Base-by-base conservation (phyloP, 1,140 invertebrate genomes). In the Helicoverpa zea region DNA sequence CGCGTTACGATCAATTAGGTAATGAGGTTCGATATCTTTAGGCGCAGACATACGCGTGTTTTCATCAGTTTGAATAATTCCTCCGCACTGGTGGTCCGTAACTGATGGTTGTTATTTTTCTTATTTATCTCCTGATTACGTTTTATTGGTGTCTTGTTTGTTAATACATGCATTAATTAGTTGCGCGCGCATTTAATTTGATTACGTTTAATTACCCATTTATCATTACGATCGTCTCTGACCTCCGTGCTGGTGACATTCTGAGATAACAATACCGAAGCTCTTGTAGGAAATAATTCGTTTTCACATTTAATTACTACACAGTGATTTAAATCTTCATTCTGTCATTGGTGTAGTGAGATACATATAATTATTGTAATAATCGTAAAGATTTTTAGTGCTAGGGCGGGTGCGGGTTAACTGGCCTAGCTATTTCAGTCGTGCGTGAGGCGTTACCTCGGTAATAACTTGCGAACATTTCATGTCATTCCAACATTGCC, bases 1-100 rank as follows among this genome's bases (percentile, higher is more conserved):
- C 74, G 80, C 86, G 86, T 87, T 89, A 83, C 79, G 64, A 80
- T 86, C 86, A 87, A 88, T 87, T 88, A 86, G 64, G 78, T 81
- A 86, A 88, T 79, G 82, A 88, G 83, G 54, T 70, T 73, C 64
- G 35, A 78, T 81, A 80, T 84, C 84, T 80, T 79, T 82, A 81
- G 75, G 75, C 74, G 74, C 74, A 80, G 76, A 83, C 76, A 79
- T 58, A 83, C 63, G 61, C 63, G 64, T 80, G 81, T 83, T 82
- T 84, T 63, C 66, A 80, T 83, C 61, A 80, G 43, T 54, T 81
- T 61, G 61, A 66, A 76, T 73, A 64, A 81, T 80, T 80, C 52
- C 43, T 56, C 68, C 47, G 43, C 75, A 75, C 58, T 63, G 83
- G 83, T 83, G 81, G 83, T 82, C 83, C 64, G 16, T 49, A 78